Conservation (phyloP, 2,888 invertebrate genomes). For the Isoperla grammatica region DNA sequence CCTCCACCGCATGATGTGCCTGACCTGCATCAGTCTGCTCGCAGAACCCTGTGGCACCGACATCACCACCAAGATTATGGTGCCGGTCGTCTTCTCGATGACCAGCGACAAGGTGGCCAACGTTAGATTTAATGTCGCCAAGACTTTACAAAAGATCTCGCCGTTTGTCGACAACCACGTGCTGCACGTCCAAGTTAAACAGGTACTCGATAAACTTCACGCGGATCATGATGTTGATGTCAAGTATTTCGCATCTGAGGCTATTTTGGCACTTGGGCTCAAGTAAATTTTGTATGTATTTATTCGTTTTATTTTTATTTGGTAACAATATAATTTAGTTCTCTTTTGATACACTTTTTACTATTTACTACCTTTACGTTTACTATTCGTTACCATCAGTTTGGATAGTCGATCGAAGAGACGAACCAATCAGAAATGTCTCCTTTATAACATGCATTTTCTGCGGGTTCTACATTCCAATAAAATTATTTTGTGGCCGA, state of each 20-base stretch:
- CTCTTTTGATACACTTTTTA: too few relatives aligned
- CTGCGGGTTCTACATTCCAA: too few relatives aligned
- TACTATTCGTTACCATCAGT: too few relatives aligned
- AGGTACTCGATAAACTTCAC: constrained; percentile 87
- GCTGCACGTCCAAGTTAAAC: constrained; percentile 90
- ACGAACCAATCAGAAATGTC: too few relatives aligned
- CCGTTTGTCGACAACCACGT: constrained; percentile 80
- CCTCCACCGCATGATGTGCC: constrained; percentile 17
- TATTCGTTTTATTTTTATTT: too few relatives aligned
- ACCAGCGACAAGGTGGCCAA: constrained; percentile 95
- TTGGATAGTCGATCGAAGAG: too few relatives aligned
- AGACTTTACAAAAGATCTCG: constrained; percentile 92
- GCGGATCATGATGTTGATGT: constrained; percentile 94
- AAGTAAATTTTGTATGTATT: too few relatives aligned
- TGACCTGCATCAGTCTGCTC: background rate
- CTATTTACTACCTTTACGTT: too few relatives aligned
- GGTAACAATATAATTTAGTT: too few relatives aligned
- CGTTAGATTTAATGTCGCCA: constrained; percentile 98
- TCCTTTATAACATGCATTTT: too few relatives aligned
- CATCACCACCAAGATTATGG: background rate
- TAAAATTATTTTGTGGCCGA: too few relatives aligned
- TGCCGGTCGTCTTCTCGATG: constrained; percentile 75
- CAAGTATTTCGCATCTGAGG: constrained; percentile 96
- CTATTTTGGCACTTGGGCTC: constrained; percentile 40
- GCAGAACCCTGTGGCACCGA: constrained; percentile 11